phyloP scores from a whole-genome alignment of 2,113 vertebrate species.

The Coregonus clupeaformis region DNA sequence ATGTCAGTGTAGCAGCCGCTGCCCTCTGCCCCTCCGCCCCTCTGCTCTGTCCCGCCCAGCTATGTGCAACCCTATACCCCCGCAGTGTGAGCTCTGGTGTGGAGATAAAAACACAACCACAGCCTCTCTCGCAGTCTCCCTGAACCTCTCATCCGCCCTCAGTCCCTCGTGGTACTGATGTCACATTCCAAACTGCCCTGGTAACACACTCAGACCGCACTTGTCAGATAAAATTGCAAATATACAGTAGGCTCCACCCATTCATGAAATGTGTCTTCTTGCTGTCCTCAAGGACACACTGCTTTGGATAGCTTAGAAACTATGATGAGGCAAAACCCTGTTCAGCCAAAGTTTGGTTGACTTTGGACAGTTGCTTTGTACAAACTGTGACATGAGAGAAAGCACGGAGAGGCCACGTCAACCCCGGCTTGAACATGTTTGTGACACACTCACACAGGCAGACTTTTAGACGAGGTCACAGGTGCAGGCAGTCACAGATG shows the following conservation, averaged over 20 bases:
- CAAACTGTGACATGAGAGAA: neutral
- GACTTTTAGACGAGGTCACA: conserved; percentile 56
- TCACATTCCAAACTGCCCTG: conserved; percentile 36
- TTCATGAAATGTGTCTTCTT: neutral
- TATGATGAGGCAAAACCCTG: neutral
- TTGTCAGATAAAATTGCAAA: neutral
- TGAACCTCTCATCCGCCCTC: neutral
- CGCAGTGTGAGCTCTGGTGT: conserved; percentile 23
- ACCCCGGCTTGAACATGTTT: neutral
- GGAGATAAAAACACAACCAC: neutral
- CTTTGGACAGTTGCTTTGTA: neutral
- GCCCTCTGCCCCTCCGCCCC: conserved; percentile 20
- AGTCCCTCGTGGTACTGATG: conserved; percentile 3
- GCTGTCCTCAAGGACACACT: neutral
- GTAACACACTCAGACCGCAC: conserved; percentile 29
- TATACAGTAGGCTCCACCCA: neutral
- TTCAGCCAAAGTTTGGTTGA: neutral
- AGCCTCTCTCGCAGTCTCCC: neutral
- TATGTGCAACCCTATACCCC: conserved; percentile 49
- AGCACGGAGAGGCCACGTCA: neutral
- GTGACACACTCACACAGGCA: conserved; percentile 5
- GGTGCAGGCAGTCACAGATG: conserved; percentile 31
- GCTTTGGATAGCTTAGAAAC: neutral
- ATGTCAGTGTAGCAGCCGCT: conserved; percentile 40
- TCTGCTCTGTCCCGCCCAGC: conserved; percentile 5